A percentile compares a stretch with the other conserved stretches of the same genome.
Evolutionary conservation across 2,797 vertebrate genomes (phyloP).

Genomic region (Amniataba percoides): DNA sequence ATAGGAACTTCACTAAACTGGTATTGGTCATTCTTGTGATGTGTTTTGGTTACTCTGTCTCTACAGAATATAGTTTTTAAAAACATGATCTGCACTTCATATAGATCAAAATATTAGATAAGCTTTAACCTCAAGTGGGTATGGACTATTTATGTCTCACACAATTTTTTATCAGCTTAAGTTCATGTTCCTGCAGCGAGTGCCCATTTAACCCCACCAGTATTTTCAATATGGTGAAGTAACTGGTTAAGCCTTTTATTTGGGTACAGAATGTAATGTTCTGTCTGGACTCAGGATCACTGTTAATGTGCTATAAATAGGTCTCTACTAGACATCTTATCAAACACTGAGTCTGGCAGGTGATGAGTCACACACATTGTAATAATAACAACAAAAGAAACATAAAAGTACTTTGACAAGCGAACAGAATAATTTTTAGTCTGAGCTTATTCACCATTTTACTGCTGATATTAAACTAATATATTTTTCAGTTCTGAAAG

Average conservation of each 20-base stretch:
- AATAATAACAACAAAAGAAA: not conserved
- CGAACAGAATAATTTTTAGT: not conserved
- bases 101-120: not conserved
- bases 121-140: not conserved
- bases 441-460: not conserved
- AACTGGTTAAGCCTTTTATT: constrained; percentile 31
- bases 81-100: not conserved
- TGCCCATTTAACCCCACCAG: constrained; percentile 2
- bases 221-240: constrained; percentile 17
- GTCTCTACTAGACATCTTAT: constrained; percentile 4
- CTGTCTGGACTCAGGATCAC: constrained; percentile 13
- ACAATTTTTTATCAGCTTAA: not conserved
- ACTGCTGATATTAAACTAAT: not conserved
- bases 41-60: not conserved
- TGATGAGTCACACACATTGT: not conserved
- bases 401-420: not conserved
- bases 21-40: too few species aligned
- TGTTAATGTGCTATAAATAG: constrained; percentile 15
- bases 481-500: not conserved
- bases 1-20: not conserved
- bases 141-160: not conserved
- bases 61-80: not conserved
- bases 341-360: not conserved
- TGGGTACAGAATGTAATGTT: not conserved
- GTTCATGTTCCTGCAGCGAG: not conserved